Evolutionary conservation across 1,140 invertebrate genomes (phyloP), one percentile per base, ranked within the genome.

Genomic region (Drosophila watanabei): DNA sequence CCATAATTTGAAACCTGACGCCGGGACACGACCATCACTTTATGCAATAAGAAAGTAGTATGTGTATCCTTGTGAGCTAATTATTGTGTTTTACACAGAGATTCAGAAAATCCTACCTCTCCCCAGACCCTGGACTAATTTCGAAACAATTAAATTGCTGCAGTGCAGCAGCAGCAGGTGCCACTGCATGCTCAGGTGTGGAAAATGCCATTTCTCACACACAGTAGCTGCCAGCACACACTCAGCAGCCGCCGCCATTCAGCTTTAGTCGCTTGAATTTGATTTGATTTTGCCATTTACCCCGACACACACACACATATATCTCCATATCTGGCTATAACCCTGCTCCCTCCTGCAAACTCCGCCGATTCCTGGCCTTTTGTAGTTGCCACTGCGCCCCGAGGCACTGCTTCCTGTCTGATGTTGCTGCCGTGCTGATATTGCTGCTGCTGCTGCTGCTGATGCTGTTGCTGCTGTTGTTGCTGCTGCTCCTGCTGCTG

Each of bases 231-330:
- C n/a, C n/a, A n/a, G n/a, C 39, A 68, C 66, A 24, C 54, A 51
- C 30, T 59, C 30, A 24, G 35, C 20, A 14, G 46, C 39, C 49
- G 30, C 43, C 39, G 24, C 54, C 60, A 81, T 82, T 81, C 72
- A 78, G 69, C 79, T 82, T 77, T 77, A 82, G 80, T 82, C 80
- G 72, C 80, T 62, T 78, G 80, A 71, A 82, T 82, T 82, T 78
- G 80, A 82, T 82, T 78, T 82, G 80, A 79, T 82, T 81, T 81
- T 77, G 79, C 72, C 78, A 81, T 82, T 82, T 72, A 78, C 65
- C 79, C 69, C 32, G 48, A n/a, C 52, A 59, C 39, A 59, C 37
- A 70, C 14, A 69, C 8, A 58, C 8, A 49, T 30, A 58, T 35
- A 43, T 62, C 64, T 61, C 57, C 32, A 35, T 20, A 24, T 56